A percentile compares a stretch with the other conserved stretches of the same genome.
Evolutionary conservation across 2,797 vertebrate species (phyloP).

Genomic region (Gymnodraco acuticeps): DNA sequence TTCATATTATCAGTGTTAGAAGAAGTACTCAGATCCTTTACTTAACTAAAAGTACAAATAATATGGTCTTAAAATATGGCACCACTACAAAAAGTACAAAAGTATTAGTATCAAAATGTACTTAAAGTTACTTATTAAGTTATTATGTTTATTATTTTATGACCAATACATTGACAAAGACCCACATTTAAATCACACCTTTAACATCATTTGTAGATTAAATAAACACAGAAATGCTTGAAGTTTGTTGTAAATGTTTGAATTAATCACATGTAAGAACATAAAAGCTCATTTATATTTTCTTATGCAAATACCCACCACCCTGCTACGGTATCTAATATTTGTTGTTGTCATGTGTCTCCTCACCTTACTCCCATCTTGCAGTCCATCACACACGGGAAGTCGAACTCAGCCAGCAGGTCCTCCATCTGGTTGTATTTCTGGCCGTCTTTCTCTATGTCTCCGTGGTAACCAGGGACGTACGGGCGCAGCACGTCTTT

Average conservation of each 20-base stretch:
- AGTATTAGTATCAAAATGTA: not conserved
- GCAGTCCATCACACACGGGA: conserved; percentile 98
- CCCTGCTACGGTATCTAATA: not conserved
- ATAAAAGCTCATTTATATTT: too few species aligned
- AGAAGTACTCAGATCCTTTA: too few species aligned
- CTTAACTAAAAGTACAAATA: too few species aligned
- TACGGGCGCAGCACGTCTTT: conserved; percentile 91
- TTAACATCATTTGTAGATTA: not conserved
- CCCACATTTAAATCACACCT: not conserved
- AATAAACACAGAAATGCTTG: too few species aligned
- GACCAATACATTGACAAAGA: not conserved
- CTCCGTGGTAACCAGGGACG: conserved; percentile 95
- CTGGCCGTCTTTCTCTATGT: conserved; percentile 95
- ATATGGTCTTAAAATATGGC: too few species aligned
- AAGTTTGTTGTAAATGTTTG: too few species aligned
- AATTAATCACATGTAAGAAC: too few species aligned
- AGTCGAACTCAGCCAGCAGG: conserved; percentile 95
- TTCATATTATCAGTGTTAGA: too few species aligned
- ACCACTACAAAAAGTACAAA: not conserved
- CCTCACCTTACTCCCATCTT: conserved; percentile 98
- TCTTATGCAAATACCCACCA: too few species aligned
- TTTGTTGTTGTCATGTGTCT: not conserved
- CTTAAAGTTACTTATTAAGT: too few species aligned
- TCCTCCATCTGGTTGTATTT: conserved; percentile 99
- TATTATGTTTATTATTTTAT: not conserved